Evolutionary conservation across 2,888 invertebrate species (phyloP), one percentile per base, ranked within the genome.

Genomic region (Lasiommata megera): DNA sequence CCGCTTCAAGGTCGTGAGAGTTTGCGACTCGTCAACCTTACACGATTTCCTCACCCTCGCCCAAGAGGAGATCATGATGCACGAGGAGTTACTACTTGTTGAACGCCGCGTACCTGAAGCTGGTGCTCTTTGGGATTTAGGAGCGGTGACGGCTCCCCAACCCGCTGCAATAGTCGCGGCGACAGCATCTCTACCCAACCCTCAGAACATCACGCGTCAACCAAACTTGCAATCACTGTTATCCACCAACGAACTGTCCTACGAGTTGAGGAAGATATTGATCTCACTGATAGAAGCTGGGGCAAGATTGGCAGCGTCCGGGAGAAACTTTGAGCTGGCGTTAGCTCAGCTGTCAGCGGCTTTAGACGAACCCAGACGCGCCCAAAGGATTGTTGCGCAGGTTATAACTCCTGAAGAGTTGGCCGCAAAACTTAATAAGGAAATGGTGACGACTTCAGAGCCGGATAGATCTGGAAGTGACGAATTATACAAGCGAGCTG

Each of bases 241-340:
- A 0, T 86, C 90, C 0, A 90, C 90, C 0, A 89, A 90, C 55
- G 90, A 90, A 61, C 55, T 90, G 2, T 82, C 89, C 0, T 84
- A 77, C 31, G 90, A 90, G 56, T 62, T 90, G 36, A 69, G 79
- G 1, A 90, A 90, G 62, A 90, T 90, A 23, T 63, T 90, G 0
- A 90, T 90, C 63, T 88, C 89, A 1, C 63, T 90, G 16, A 82
- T 90, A 28, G 89, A 89, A 72, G 88, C 88, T 0, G 90, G 90
- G 0, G 90, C 90, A 0, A 66, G 84, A 0, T 70, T 90, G 0
- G 90, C 89, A 0, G 88, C 90, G 0, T 79, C 83, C 0, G 88
- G 90, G 0, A 74, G 80, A 2, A 85, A 86, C 62, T 89, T 87
- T 52, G 87, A 88, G 62, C 74, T 77, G 66, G 79, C 88, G 0